Evolutionary conservation across 2,113 vertebrate genomes (phyloP), one percentile per base, ranked within the genome.

Genomic region (Scophthalmus maximus): DNA sequence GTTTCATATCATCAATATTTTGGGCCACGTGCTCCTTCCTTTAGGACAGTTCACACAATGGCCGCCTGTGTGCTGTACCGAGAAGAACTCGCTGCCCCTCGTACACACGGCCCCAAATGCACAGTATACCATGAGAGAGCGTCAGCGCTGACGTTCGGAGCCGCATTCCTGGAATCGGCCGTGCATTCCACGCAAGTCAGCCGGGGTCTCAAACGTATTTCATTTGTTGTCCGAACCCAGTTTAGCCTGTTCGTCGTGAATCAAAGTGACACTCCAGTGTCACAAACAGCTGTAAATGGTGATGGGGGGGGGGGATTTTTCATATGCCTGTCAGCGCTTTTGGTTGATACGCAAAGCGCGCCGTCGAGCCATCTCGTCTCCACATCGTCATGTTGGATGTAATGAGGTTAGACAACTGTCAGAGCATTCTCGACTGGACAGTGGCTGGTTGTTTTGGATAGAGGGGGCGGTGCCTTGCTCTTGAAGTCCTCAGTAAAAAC

Each of bases 101-200:
- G 4, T 57, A 44, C 51, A 26, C 20, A 26, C 15, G n/a, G 0
- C 29, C 65, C n/a, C n/a, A n/a, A n/a, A n/a, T 53, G 52, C 47
- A 68, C 58, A 26, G n/a, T 58, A 36, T 17, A 63, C 20, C 62
- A 59, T 36, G 65, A 2, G 34, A 82, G 38, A 73, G 55, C 44
- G 52, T 81, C 81, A 81, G 53, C 22, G 25, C 74, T 87, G 85
- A 88, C 76, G 81, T 59, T 30, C 61, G 5, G 3, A 69, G 68
- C 38, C 3, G 17, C 79, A 73, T 87, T 88, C 81, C 68, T 58
- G 60, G 36, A 36, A 81, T 29, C 22, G 2, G 42, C 53, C 18
- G 27, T 0, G 6, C 71, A 86, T 83, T 84, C 76, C 51, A 22
- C 25, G 15, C 30, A 20, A 57, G 68, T 67, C 78, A 68, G 2